Evolutionary conservation across 2,888 invertebrate species (phyloP), one percentile per base, ranked within the genome.

Genomic region (Arge pagana): DNA sequence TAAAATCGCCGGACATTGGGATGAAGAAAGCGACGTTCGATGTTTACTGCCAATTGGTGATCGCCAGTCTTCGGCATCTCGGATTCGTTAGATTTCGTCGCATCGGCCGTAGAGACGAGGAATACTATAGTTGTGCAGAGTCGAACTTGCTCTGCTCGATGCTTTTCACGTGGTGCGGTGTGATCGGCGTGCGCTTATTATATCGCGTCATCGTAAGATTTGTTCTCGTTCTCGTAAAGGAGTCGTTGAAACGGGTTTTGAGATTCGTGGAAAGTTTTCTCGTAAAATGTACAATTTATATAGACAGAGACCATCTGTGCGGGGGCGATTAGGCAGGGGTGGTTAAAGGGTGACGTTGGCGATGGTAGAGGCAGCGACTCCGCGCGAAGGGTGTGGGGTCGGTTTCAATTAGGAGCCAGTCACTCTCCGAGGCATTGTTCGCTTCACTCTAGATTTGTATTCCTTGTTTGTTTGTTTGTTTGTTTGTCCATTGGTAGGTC

Each of bases 391-490:
- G 37, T 36, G 36, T 21, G 35, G 11, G 68, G 66, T 67, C 66
- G 70, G 70, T 74, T 75, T 74, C 75, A 75, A 75, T 75, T 75
- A 74, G 73, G 66, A 74, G 70, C 70, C 71, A 70, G 74, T 74
- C 74, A 74, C 74, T 74, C 74, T 72, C 71, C 69, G 64, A 63
- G 71, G 74, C 67, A 74, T 72, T 74, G 74, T 75, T 74, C 75
- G 71, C 71, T 71, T 74, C 70, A 71, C 70, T 74, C 72, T 73
- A 72, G 72, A 74, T 74, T 74, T 74, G 74, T 72, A 72, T 70
- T 72, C 71, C 62, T 62, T 67, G 66, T 71, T 71, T 70, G 71
- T 71, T 70, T 64, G 59, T 65, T 65, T 58, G 56, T 59, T 62
- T 65, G 62, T 64, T 61, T 61, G 66, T 62, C 62, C 61, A 58